Conservation (phyloP, 1,140 invertebrate species). For the Potamilus streckersoni region DNA sequence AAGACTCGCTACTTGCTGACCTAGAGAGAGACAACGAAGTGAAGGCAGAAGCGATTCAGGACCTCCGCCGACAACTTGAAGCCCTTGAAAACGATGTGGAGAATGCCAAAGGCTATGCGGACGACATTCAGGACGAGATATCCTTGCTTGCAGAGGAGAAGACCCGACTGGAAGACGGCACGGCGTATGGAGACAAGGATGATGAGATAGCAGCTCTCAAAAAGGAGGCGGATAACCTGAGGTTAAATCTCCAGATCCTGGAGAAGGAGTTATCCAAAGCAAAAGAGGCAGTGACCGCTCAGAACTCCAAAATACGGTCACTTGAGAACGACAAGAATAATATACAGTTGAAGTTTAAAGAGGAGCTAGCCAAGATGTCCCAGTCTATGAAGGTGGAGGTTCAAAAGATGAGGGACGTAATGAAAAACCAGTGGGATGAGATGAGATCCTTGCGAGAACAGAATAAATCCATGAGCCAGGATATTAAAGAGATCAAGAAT, state of each 20-base stretch:
- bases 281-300: constrained; percentile 42
- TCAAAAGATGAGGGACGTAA: constrained; percentile 51
- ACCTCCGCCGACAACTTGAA: constrained; percentile 37
- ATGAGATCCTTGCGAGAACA: constrained; percentile 49
- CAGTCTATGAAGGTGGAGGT: constrained; percentile 45
- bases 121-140: constrained; percentile 36
- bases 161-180: constrained; percentile 26
- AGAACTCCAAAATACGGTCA: constrained; percentile 40
- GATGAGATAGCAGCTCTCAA: constrained; percentile 30
- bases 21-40: constrained; percentile 34
- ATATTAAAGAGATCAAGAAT: constrained; percentile 47
- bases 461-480: constrained; percentile 42
- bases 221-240: constrained; percentile 37
- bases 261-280: constrained; percentile 47
- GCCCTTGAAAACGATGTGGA: constrained; percentile 40
- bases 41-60: constrained; percentile 28
- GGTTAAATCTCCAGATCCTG: constrained; percentile 35
- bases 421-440: constrained; percentile 51
- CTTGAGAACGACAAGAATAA: constrained; percentile 47
- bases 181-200: constrained; percentile 30
- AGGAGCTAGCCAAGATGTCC: constrained; percentile 40
- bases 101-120: constrained; percentile 34
- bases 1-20: constrained; percentile 30
- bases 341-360: constrained; percentile 48
- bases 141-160: constrained; percentile 22